Evolutionary conservation across 2,888 invertebrate genomes (phyloP).

Genomic region (Platycheirus rosarum): DNA sequence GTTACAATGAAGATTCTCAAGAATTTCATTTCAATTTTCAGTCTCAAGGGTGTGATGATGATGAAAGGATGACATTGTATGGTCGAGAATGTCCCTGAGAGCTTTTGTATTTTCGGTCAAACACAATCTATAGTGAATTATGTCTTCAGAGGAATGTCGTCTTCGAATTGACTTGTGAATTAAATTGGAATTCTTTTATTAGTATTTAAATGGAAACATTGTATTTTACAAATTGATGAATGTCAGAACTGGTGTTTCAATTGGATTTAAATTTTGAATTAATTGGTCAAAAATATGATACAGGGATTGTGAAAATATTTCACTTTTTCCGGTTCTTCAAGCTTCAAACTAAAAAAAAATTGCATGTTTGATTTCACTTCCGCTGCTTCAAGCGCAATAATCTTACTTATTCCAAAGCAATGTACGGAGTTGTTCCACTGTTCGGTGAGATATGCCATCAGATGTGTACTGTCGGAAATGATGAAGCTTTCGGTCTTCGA

Average conservation of each 20-base stretch:
- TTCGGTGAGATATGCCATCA: no score
- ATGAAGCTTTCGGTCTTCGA: no score
- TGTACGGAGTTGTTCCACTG: no score
- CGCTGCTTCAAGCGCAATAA: no score
- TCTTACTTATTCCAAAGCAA: no score
- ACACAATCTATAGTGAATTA: background rate
- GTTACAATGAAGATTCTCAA: conserved; percentile 62
- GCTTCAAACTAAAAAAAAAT: no score
- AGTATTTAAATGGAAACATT: conserved; percentile 19
- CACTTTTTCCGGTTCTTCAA: no score
- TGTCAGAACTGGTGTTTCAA: background rate
- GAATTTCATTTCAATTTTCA: conserved; percentile 55
- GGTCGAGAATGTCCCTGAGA: conserved; percentile 13
- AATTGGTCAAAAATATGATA: no score
- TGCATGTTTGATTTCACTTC: no score
- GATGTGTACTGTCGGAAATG: no score
- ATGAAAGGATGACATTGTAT: conserved; percentile 27
- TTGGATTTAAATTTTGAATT: no score
- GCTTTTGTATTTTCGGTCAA: conserved; percentile 7
- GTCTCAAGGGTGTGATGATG: conserved; percentile 71
- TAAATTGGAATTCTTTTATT: conserved; percentile 14
- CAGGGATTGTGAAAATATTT: no score
- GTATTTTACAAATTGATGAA: background rate
- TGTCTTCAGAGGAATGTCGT: background rate
- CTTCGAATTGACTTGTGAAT: background rate